Conservation (phyloP, 1,140 invertebrate species). For the Nixonia krombeini region DNA sequence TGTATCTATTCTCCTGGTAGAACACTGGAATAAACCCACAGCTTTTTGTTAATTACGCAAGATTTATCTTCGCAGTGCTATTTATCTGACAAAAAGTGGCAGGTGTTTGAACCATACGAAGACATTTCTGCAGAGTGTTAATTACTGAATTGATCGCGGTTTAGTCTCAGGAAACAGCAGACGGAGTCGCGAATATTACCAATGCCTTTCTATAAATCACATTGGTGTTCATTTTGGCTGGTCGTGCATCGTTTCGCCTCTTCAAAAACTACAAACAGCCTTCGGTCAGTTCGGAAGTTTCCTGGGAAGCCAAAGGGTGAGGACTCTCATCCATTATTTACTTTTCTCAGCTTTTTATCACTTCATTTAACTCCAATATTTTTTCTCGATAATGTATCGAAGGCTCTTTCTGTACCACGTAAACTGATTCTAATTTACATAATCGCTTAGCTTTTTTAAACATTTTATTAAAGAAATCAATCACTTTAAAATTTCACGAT, state of each 20-base stretch:
- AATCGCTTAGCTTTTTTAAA: no score
- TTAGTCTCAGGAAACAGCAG: slow-evolving; percentile 33
- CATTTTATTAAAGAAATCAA: no score
- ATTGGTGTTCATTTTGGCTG: slow-evolving; percentile 23
- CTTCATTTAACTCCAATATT: no score
- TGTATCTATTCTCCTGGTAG: no score
- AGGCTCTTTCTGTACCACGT: no score
- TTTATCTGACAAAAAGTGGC: slow-evolving; percentile 17
- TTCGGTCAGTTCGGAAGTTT: slow-evolving; percentile 22
- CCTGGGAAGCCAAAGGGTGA: slow-evolving; percentile 14
- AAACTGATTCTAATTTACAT: no score
- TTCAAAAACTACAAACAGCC: slow-evolving; percentile 22
- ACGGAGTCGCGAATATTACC: slow-evolving; percentile 31
- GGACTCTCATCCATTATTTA: background rate
- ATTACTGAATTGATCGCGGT: slow-evolving; percentile 33
- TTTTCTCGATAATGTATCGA: no score
- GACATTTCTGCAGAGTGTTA: slow-evolving; percentile 25
- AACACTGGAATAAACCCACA: no score
- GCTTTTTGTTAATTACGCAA: no score
- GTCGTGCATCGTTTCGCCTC: slow-evolving; percentile 33
- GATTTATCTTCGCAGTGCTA: background rate
- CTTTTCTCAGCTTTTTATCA: no score
- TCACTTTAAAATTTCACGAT: no score
- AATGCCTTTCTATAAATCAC: slow-evolving; percentile 40
- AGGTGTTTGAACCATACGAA: slow-evolving; percentile 11